A percentile compares a stretch with the other conserved stretches of the same genome.
phyloP scores from a whole-genome alignment of 2,888 invertebrate species.

The Sthenelais limicola region DNA sequence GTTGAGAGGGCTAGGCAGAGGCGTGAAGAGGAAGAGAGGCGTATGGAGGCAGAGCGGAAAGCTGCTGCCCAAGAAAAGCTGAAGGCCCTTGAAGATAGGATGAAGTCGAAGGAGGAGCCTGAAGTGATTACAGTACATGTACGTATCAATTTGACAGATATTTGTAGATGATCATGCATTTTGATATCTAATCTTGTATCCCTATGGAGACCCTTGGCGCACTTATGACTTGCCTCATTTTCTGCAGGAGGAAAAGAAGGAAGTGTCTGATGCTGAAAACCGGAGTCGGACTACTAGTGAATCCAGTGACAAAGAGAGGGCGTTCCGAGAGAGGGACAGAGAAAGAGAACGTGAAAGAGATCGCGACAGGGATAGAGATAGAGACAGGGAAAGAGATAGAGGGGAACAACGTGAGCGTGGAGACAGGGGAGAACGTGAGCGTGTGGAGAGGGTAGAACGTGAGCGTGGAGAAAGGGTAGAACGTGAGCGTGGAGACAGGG shows the following conservation, averaged over 20 bases:
- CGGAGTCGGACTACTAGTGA: conserved; percentile 66
- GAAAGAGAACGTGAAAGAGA: background rate
- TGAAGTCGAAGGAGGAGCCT: conserved; percentile 33
- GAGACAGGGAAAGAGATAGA: conserved; percentile 13
- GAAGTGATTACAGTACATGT: too few species aligned
- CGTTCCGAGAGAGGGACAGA: conserved; percentile 22
- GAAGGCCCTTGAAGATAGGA: conserved; percentile 78
- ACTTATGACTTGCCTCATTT: too few species aligned
- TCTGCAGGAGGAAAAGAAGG: conserved; percentile 16
- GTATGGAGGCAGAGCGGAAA: conserved; percentile 71
- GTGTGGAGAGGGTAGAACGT: background rate
- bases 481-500: conserved; percentile 5
- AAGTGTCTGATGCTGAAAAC: conserved; percentile 31
- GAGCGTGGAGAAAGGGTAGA: background rate
- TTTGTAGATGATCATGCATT: too few species aligned
- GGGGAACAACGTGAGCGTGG: background rate
- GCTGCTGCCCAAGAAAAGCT: conserved; percentile 79
- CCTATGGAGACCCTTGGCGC: too few species aligned
- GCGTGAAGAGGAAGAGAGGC: conserved; percentile 89
- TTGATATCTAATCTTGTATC: too few species aligned
- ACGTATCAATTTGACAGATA: too few species aligned
- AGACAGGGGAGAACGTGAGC: conserved; percentile 14
- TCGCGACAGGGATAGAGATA: background rate
- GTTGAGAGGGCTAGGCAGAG: conserved; percentile 86
- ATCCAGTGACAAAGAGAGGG: conserved; percentile 65